A percentile compares a stretch with the other conserved stretches of the same genome.
These are phyloP conservation scores for Polyploca ridens DNA, from an alignment of 2,888 invertebrate genomes.

Conservation along the genomic window DNA sequence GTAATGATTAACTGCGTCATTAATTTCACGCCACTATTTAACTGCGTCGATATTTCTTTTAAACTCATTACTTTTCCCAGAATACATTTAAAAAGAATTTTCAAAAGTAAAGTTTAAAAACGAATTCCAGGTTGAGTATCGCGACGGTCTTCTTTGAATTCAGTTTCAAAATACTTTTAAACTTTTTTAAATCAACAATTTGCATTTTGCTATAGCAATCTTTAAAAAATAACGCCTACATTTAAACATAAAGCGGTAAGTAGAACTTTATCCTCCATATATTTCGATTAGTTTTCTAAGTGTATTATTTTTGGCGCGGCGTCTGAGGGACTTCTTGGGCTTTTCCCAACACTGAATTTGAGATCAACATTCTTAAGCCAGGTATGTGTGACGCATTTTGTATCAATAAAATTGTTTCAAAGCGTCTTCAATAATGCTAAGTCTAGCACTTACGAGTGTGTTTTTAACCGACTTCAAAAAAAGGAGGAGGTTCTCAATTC, in stretches of 20 bases:
- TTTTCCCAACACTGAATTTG: neutral
- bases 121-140: slow-evolving; percentile 14
- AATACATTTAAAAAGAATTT: slow-evolving; percentile 16
- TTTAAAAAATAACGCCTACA: no score
- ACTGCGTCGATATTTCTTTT: slow-evolving; percentile 15
- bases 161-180: no score
- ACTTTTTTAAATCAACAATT: neutral
- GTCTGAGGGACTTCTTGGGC: neutral
- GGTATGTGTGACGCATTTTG: neutral
- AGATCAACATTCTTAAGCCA: neutral
- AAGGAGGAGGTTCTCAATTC: no score
- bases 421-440: no score
- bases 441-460: no score
- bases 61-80: slow-evolving; percentile 22
- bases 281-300: neutral
- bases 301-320: no score
- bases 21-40: slow-evolving; percentile 26
- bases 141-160: slow-evolving; percentile 21
- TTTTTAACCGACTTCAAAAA: no score
- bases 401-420: neutral
- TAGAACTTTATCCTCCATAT: neutral
- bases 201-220: no score
- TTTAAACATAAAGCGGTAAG: no score
- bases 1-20: slow-evolving; percentile 39
- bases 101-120: neutral